phyloP scores from a whole-genome alignment of 2,797 vertebrate genomes.

The Dallia pectoralis region DNA sequence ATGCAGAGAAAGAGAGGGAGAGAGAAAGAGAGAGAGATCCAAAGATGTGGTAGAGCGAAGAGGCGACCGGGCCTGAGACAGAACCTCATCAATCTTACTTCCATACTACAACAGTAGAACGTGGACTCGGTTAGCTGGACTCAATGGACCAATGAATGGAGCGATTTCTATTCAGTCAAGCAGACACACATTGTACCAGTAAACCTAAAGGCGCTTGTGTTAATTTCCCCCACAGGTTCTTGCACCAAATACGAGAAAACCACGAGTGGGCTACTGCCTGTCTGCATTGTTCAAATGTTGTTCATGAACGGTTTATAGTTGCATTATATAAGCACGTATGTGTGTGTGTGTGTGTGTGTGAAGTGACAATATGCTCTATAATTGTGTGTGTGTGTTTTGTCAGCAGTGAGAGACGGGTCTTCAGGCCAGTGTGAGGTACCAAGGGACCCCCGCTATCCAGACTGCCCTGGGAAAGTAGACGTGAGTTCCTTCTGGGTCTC shows the following conservation, averaged over 20 bases:
- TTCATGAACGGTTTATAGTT: too few relatives aligned
- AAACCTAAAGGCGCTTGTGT: conserved; percentile 25
- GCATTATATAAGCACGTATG: too few relatives aligned
- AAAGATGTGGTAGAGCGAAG: neutral
- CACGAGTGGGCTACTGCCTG: too few relatives aligned
- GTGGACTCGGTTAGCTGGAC: conserved; percentile 60
- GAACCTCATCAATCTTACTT: conserved; percentile 5
- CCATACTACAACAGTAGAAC: conserved; percentile 6
- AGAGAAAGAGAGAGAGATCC: neutral
- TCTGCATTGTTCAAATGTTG: too few relatives aligned
- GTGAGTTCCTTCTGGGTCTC: conserved; percentile 80
- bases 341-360: neutral
- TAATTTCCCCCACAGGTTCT: conserved; percentile 37
- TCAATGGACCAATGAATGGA: conserved; percentile 72
- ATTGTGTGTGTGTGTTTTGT: neutral
- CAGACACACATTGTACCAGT: conserved; percentile 30
- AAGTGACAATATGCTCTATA: neutral
- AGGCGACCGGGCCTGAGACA: neutral
- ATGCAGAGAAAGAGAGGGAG: neutral
- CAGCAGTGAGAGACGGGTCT: conserved; percentile 77
- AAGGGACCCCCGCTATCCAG: conserved; percentile 88
- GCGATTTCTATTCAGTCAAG: conserved; percentile 56
- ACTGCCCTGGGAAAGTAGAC: conserved; percentile 92
- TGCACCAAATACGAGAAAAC: conserved; percentile 26
- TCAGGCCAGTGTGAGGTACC: conserved; percentile 89